Conservation (phyloP, 2,113 vertebrate genomes). For the Gymnobelideus leadbeateri region DNA sequence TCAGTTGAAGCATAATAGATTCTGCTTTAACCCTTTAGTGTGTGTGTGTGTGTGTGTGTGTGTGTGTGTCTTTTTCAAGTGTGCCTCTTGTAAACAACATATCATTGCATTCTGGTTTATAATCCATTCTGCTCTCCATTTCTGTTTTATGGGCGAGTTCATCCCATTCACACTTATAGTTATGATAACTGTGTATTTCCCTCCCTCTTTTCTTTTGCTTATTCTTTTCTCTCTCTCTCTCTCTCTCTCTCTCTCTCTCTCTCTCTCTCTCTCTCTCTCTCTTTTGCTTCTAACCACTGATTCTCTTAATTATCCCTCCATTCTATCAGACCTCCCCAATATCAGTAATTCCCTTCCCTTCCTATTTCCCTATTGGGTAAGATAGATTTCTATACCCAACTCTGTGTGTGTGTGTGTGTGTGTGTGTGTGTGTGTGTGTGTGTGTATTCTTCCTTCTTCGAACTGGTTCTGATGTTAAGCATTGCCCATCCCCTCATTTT, state of each 20-base stretch:
- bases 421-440: too few species aligned
- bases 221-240: neutral
- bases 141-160: neutral
- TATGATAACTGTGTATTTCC: neutral
- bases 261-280: neutral
- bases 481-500: neutral
- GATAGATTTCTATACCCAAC: neutral
- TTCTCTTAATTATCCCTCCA: neutral
- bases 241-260: neutral
- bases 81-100: neutral
- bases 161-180: neutral
- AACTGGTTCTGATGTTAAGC: neutral
- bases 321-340: neutral
- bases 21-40: neutral
- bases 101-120: neutral
- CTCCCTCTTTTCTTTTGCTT: neutral
- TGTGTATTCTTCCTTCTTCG: neutral
- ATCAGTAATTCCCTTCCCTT: neutral
- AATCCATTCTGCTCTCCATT: neutral
- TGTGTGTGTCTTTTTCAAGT: neutral
- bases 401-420: too few species aligned
- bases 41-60: neutral
- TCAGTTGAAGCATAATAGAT: neutral
- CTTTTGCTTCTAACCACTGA: neutral
- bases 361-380: neutral